Evolutionary conservation across 1,140 invertebrate species (phyloP), one percentile per base, ranked within the genome.

Genomic region (Bombus breviceps): DNA sequence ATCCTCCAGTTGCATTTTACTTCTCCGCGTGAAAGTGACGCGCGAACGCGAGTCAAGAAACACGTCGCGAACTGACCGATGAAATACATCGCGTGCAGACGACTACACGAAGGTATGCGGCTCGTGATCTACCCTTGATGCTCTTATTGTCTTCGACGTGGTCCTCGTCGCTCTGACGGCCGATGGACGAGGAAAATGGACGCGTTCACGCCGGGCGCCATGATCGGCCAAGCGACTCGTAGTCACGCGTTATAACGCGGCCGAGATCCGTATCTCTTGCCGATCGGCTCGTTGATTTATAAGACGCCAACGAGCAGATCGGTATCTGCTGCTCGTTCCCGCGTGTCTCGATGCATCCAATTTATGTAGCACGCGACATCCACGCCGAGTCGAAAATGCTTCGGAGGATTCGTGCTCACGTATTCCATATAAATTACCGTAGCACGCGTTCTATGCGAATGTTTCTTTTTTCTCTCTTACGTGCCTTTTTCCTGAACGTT

Each of bases 291-390:
- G 77, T 73, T 90, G 90, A 91, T 92, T 91, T 91, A 92, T 91
- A 89, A 89, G 87, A 87, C 82, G 75, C 75, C 87, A 77, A 76
- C 79, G 59, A 47, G 66, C 47, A 90, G 91, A 91, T 90, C 89
- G 78, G 74, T 87, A 87, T 92, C 91, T 87, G 77, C 69, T 77
- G 73, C 85, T 88, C 88, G 89, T 90, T 83, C 86, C 66, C 87
- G 73, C 77, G 87, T 91, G 89, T 89, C 89, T 81, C 87, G 87
- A 86, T 88, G 74, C 89, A 85, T 86, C 91, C 90, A 90, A 91
- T 92, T 92, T 92, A 91, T 92, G 90, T 91, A 91, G 90, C 90
- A 92, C 90, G 90, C 90, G 91, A 92, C 91, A 81, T 78, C 32
- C 32, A 34, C n/a, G 53, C 22, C 57, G 59, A 53, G 39, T 47